A percentile compares a stretch with the other conserved stretches of the same genome.
Conservation (phyloP, 1,140 invertebrate genomes). For the Lerema accius region DNA sequence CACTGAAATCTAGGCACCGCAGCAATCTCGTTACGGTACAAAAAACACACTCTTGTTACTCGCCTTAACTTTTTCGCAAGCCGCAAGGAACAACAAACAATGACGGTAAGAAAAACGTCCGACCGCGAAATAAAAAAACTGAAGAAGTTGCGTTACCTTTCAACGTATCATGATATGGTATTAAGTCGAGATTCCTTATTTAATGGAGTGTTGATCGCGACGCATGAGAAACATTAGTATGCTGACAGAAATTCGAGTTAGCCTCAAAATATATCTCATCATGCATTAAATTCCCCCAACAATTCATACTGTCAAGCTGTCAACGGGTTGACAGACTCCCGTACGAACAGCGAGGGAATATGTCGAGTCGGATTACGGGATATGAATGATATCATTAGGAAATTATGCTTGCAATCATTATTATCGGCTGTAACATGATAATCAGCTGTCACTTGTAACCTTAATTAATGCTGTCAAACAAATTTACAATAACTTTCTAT, state of each 20-base stretch:
- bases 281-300: conserved; percentile 26
- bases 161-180: conserved; percentile 10
- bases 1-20: conserved; percentile 63
- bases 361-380: conserved; percentile 19
- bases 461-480: too few species aligned
- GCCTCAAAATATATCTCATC: conserved; percentile 7
- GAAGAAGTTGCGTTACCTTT: conserved; percentile 19
- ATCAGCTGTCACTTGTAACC: not conserved
- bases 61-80: conserved; percentile 54
- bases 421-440: conserved; percentile 9
- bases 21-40: conserved; percentile 70
- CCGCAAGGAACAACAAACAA: conserved; percentile 16
- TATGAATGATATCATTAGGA: conserved; percentile 14
- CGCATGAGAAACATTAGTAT: conserved; percentile 15
- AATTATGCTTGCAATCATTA: conserved; percentile 18
- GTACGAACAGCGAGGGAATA: conserved; percentile 18
- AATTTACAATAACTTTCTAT: conserved; percentile 3
- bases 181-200: conserved; percentile 2
- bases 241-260: conserved; percentile 23
- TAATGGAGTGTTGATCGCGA: conserved; percentile 14
- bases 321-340: conserved; percentile 29
- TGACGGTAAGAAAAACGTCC: conserved; percentile 22
- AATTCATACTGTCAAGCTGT: conserved; percentile 30
- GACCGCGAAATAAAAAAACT: conserved; percentile 19
- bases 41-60: conserved; percentile 64